Base-by-base conservation (phyloP, 2,113 vertebrate species). In the Heptranchias perlo region DNA sequence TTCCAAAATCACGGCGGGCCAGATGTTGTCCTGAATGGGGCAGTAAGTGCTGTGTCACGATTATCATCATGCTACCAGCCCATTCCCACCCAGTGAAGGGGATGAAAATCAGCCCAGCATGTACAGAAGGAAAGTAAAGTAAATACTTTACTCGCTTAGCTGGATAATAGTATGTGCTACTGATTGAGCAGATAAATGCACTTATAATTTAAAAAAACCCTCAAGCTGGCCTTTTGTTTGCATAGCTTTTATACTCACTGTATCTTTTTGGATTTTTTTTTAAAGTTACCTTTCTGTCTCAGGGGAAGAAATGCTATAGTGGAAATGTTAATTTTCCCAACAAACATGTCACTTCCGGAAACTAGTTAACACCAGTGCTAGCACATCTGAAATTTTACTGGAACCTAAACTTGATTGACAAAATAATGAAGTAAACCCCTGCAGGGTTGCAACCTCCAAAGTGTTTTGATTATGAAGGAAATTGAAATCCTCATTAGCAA, bases 341-440 rank as follows among this genome's bases (percentile, higher is more conserved):
- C 65, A 52, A 95, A 95, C 64, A 52, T 94, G 62, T 44, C 92
- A 44, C n/a, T 94, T 94, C 21, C 39, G 47, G 39, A 67, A 94
- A 67, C 14, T 67, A 65, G 62, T 69, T 47, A 95, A 73, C 65
- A 69, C 44, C 65, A 95, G 25, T 95, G 65, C 4, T 47, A 35
- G 94, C 65, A 31, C 18, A 52, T 95, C 39, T 65, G 47, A 47
- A 65, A 65, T 94, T 69, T 69, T 49, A 73, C 65, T 49, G 65
- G 65, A 69, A 47, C 65, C 11, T 69, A 18, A 52, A 73, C 44
- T 52, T 69, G 64, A 69, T 52, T 69, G 94, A 93, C 89, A 95
- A 95, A 95, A 23, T 91, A 91, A 91, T 95, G 65, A 95, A 95
- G 94, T 95, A 35, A 28, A 47, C 39, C n/a, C 61, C 39, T 95